Evolutionary conservation across 2,888 invertebrate species (phyloP).

Genomic region (Lomographa bimaculata): DNA sequence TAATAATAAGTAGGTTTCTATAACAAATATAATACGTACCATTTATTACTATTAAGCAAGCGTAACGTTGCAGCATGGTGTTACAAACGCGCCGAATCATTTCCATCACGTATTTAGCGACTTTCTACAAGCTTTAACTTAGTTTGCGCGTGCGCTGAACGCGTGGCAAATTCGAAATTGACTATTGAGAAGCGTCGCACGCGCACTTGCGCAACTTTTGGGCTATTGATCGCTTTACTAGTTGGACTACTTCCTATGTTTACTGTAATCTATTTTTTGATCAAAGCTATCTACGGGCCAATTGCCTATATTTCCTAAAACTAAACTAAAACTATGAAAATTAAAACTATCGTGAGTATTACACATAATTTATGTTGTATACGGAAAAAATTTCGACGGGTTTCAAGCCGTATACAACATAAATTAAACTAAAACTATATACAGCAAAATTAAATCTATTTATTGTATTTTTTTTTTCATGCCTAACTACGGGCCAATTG

Average conservation of each 20-base stretch:
- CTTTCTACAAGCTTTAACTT: slow-evolving; percentile 56
- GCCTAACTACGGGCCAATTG: too few species aligned
- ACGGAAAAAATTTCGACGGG: too few species aligned
- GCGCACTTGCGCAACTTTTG: slow-evolving; percentile 49
- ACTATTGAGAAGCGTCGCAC: slow-evolving; percentile 43
- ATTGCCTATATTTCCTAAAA: too few species aligned
- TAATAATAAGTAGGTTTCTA: too few species aligned
- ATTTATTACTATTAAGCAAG: slow-evolving; percentile 39
- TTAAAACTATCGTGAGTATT: too few species aligned
- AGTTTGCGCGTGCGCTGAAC: slow-evolving; percentile 33
- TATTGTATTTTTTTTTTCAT: too few species aligned
- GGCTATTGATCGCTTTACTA: slow-evolving; percentile 26
- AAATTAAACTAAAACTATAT: too few species aligned
- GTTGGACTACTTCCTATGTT: slow-evolving; percentile 32
- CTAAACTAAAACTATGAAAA: too few species aligned
- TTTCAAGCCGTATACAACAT: too few species aligned
- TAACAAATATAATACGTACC: slow-evolving; percentile 28
- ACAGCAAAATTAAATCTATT: too few species aligned
- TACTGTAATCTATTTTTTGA: slow-evolving; percentile 17
- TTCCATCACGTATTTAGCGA: slow-evolving; percentile 58
- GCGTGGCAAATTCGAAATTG: slow-evolving; percentile 40
- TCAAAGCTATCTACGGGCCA: too few species aligned
- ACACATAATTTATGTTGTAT: too few species aligned
- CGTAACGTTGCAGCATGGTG: slow-evolving; percentile 26
- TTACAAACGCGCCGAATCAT: slow-evolving; percentile 38